phyloP scores from a whole-genome alignment of 2,113 vertebrate genomes.

The Mungos mungo region DNA sequence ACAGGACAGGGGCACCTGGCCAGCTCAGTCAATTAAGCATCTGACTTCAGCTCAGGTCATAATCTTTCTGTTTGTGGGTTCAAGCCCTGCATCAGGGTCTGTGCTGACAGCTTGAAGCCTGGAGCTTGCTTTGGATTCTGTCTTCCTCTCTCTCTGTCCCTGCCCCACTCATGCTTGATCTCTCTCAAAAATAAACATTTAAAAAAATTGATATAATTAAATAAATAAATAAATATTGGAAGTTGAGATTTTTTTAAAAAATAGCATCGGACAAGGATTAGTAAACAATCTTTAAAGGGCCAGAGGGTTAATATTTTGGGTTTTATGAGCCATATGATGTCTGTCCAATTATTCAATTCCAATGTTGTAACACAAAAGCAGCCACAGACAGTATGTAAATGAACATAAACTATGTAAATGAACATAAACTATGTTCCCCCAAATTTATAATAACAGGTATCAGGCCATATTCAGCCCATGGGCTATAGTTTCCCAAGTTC shows the following conservation, averaged over 20 bases:
- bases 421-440: not conserved
- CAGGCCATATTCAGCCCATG: not conserved
- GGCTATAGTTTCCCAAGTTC: not conserved
- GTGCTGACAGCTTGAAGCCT: too few species aligned
- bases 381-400: not conserved
- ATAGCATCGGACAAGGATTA: not conserved
- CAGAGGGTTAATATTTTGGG: not conserved
- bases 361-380: not conserved
- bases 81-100: too few species aligned
- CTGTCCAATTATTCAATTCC: not conserved
- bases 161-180: too few species aligned
- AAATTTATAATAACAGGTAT: conserved; percentile 34
- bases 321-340: not conserved
- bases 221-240: too few species aligned
- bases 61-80: too few species aligned
- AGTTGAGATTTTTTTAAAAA: not conserved
- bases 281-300: conserved; percentile 19
- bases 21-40: too few species aligned
- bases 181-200: too few species aligned
- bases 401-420: not conserved
- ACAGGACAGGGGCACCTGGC: not conserved
- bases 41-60: too few species aligned
- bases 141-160: too few species aligned
- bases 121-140: too few species aligned
- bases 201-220: too few species aligned